These are phyloP conservation scores for Enteromius anoplus DNA, from an alignment of 2,797 vertebrate genomes.

Conservation along the genomic window DNA sequence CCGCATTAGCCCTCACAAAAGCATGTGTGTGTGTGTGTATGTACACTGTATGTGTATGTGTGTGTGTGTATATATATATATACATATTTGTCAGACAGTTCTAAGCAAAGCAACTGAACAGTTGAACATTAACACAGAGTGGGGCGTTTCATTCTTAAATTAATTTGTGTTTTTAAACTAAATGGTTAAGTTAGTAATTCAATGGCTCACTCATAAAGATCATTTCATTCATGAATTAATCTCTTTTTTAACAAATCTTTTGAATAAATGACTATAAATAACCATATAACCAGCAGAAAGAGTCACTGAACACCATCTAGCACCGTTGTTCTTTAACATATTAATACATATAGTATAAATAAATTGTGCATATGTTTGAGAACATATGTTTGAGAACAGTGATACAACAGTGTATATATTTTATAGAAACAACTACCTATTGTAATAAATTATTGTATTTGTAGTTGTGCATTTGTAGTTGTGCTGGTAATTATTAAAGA, in stretches of 20 bases:
- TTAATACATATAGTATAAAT: neutral
- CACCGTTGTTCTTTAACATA: neutral
- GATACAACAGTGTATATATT: neutral
- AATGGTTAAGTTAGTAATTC: neutral
- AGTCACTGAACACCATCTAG: neutral
- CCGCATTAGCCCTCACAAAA: neutral
- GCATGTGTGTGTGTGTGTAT: neutral
- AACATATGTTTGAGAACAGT: neutral
- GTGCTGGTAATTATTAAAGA: neutral
- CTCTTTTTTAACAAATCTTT: neutral
- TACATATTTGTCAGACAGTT: neutral
- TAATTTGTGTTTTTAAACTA: neutral
- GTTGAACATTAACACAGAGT: neutral
- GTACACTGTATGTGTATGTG: neutral
- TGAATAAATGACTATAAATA: neutral
- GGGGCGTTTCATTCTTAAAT: neutral
- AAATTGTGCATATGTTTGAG: too few species aligned
- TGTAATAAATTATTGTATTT: neutral
- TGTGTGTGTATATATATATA: neutral
- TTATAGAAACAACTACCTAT: neutral
- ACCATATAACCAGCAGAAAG: neutral
- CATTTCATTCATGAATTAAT: neutral
- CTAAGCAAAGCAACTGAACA: neutral
- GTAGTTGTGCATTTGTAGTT: neutral
- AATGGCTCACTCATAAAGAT: neutral